Conservation (phyloP, 2,888 invertebrate species). For the Spicauda simplicius region DNA sequence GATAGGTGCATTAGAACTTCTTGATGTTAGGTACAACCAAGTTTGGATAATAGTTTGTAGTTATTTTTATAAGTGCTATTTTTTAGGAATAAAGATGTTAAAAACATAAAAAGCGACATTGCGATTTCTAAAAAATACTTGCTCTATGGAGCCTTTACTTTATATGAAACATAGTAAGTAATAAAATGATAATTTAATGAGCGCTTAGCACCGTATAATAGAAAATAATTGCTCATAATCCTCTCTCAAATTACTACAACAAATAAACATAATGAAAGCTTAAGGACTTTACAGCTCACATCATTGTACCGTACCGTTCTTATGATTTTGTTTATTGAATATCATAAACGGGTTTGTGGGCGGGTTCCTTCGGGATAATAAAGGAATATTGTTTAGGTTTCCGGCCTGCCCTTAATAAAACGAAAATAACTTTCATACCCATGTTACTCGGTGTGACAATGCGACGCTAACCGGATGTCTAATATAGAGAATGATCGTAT, state of each 20-base stretch:
- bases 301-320: background rate
- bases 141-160: background rate
- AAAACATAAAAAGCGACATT: background rate
- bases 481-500: constrained; percentile 46
- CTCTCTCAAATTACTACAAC: background rate
- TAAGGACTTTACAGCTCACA: constrained; percentile 1
- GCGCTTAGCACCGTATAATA: background rate
- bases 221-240: background rate
- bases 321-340: constrained; percentile 41
- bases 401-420: constrained; percentile 39
- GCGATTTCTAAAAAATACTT: background rate
- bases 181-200: background rate
- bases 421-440: constrained; percentile 15
- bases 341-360: constrained; percentile 42
- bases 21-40: no score
- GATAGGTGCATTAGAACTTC: no score
- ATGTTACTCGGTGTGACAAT: constrained; percentile 38
- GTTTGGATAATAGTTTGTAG: no score
- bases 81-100: no score
- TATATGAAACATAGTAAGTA: background rate
- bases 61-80: no score
- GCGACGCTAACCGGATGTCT: constrained; percentile 61
- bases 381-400: constrained; percentile 54
- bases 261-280: background rate
- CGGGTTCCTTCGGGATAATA: constrained; percentile 50